Percentiles rank a stretch among this genome's conserved stretches.
Evolutionary conservation across 2,888 invertebrate genomes (phyloP).

Genomic region (Branchinecta sandiegonensis): DNA sequence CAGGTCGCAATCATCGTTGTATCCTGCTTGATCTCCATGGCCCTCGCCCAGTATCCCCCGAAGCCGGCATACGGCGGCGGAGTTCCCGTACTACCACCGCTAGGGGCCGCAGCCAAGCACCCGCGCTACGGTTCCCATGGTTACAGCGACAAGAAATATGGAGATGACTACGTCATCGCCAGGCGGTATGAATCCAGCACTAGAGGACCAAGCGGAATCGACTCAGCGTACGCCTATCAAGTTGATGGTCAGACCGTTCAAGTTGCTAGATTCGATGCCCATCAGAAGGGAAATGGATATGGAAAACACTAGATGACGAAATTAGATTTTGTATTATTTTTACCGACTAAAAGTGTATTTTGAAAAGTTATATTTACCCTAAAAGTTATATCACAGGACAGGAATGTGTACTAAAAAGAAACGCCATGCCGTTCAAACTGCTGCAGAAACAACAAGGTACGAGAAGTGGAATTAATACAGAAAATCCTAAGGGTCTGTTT

Average conservation of each 20-base stretch:
- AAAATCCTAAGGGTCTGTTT: too few relatives aligned
- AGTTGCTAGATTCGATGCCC: constrained; percentile 22
- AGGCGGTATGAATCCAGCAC: constrained; percentile 21
- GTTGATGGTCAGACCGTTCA: constrained; percentile 23
- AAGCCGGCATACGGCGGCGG: not conserved
- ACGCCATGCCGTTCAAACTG: too few relatives aligned
- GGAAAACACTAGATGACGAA: not conserved
- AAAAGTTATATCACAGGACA: too few relatives aligned
- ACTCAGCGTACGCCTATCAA: constrained; percentile 23
- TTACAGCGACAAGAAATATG: constrained; percentile 13
- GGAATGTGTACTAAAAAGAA: too few relatives aligned
- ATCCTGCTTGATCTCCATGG: too few relatives aligned
- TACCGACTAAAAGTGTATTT: too few relatives aligned
- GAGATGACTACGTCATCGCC: constrained; percentile 21
- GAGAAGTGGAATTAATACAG: too few relatives aligned
- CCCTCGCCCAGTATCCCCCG: too few relatives aligned
- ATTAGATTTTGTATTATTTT: too few relatives aligned
- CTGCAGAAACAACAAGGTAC: too few relatives aligned
- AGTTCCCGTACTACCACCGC: constrained; percentile 20
- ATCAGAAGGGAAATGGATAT: constrained; percentile 4
- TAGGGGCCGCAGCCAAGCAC: constrained; percentile 22
- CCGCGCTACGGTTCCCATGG: constrained; percentile 20
- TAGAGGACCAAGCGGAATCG: constrained; percentile 18
- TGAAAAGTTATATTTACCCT: too few relatives aligned
- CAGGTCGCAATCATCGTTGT: too few relatives aligned